A percentile compares a stretch with the other conserved stretches of the same genome.
These are phyloP conservation scores for Coregonus ussuriensis DNA, from an alignment of 2,797 vertebrate genomes.

Conservation along the genomic window DNA sequence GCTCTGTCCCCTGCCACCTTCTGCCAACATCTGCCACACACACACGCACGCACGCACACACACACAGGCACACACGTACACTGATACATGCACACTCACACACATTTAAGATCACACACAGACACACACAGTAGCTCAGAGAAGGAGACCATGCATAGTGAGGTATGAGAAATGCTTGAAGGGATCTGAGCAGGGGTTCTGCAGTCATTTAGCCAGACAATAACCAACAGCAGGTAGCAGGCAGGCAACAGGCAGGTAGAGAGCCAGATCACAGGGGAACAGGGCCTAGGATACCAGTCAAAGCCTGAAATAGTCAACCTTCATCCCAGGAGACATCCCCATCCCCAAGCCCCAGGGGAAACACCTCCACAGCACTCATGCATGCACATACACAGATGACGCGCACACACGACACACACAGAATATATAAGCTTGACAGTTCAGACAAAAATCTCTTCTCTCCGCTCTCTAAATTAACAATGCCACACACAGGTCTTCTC, in stretches of 20 bases:
- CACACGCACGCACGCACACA: not conserved
- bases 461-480: constrained; percentile 32
- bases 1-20: constrained; percentile 24
- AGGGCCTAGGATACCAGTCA: not conserved
- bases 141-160: not conserved
- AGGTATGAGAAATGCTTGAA: not conserved
- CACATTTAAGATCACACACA: not conserved
- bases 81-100: constrained; percentile 5
- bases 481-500: constrained; percentile 23
- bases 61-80: not conserved
- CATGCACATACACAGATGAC: constrained; percentile 3
- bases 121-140: not conserved
- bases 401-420: not conserved
- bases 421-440: constrained; percentile 49
- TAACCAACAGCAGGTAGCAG: not conserved
- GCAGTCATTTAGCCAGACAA: constrained; percentile 1
- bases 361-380: not conserved
- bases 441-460: constrained; percentile 37
- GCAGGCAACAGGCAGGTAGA: not conserved
- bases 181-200: constrained; percentile 1
- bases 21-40: constrained; percentile 23
- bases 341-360: not conserved
- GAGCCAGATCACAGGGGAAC: too few species aligned
- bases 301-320: not conserved
- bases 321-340: not conserved